Base-by-base conservation (phyloP, 2,113 vertebrate species). In the Ictalurus punctatus region DNA sequence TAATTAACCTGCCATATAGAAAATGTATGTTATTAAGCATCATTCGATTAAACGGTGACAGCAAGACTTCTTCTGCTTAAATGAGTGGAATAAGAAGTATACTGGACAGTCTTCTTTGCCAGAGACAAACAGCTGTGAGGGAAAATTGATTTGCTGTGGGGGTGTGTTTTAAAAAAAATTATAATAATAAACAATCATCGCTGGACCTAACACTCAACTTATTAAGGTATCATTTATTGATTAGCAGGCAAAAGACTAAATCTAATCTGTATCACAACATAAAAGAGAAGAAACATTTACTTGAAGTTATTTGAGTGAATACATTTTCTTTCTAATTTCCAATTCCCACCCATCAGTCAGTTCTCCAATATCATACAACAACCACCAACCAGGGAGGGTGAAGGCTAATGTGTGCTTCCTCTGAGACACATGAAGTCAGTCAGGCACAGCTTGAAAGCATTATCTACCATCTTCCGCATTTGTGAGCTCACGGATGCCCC, bases 1-100 rank as follows among this genome's bases (percentile, higher is more conserved):
- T 95, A 95, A 96, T 95, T 95, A 95, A 95, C 92, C 93, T 93
- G 93, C 94, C 94, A 94, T 94, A 94, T 94, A 95, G 93, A 94
- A 94, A 95, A 93, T 93, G 91, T 93, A 93, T 91, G 94, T 95
- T 95, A 95, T 94, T 93, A 92, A 90, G 91, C 93, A 91, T 92
- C 92, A 92, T 90, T 91, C 92, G 92, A 94, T 94, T 92, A 95
- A 94, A 94, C 87, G 84, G 91, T 90, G 87, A 94, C 95, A 89
- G 91, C 90, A 93, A 94, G 92, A 92, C 90, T 87, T 92, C 91
- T 93, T 95, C 93, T 93, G 94, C 95, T 93, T 88, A 91, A 90
- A 90, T 90, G 90, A 92, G 90, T 92, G 93, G 92, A 94, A 94
- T 95, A 93, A 95, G 21, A 94, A 94, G 92, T 89, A 90, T 90